Base-by-base conservation (phyloP, 2,888 invertebrate species). In the Camptogramma bilineatum region DNA sequence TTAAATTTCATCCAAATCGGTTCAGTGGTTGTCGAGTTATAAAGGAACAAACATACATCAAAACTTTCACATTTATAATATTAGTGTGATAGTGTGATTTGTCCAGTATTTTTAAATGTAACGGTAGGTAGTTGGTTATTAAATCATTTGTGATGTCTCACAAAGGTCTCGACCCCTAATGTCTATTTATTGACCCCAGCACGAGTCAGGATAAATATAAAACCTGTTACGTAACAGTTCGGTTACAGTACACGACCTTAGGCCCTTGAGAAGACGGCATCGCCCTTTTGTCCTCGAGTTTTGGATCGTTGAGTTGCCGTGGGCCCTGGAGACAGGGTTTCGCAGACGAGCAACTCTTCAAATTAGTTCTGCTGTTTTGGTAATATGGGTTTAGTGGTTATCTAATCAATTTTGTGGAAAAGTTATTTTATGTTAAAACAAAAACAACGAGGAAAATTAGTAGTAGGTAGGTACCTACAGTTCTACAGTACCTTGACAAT, bases 271-370 rank as follows among this genome's bases (percentile, higher is more conserved):
- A 56, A 62, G 61, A 63, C 55, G 66, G 65, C 62, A 64, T 46
- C 59, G 68, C 62, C 69, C 71, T 66, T 66, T 69, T 55, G 71
- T 39, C 67, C 67, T 67, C 16, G 50, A 8, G 39, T 60, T 55
- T 61, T 34, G 48, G 56, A 48, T 53, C 64, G 59, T 62, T 60
- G 59, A 67, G 60, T 62, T 66, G 64, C 66, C 64, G 34, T 56
- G 31, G 54, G 50, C 64, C 42, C 42, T 16, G n/a, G 42, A 54
- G 47, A 16, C 44, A 17, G 62, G 50, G 50, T 46, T 48, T 66
- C 60, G 55, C 59, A 58, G 60, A 52, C 59, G 53, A 50, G 28
- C 39, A 42, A 7, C 34, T 7, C 1, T 39, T 39, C 34, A 39
- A 39, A 39, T 39, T 13, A 2, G 13, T 10, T 39, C 13, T 34